A percentile compares a stretch with the other conserved stretches of the same genome.
phyloP scores from a whole-genome alignment of 37 sponge, comb jelly and placozoan genomes.

The Diacarnus erythraeanus region DNA sequence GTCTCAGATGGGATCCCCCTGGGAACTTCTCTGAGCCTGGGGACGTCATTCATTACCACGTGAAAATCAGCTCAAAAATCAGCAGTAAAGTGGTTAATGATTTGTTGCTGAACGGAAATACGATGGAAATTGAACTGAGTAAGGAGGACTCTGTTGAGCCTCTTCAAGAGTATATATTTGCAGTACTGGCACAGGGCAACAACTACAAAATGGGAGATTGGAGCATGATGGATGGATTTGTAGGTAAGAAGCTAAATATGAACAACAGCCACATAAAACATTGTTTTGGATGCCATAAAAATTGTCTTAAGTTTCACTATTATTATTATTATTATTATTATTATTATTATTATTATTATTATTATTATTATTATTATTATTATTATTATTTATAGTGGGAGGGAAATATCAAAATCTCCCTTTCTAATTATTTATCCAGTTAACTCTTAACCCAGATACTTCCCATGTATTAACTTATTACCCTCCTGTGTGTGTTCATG shows the following conservation, averaged over 20 bases:
- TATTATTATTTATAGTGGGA: not conserved
- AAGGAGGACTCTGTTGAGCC: not conserved
- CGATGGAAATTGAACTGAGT: not conserved
- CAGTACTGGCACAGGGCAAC: not conserved
- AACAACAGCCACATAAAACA: no score
- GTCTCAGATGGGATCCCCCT: constrained; percentile 19
- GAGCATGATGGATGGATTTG: not conserved
- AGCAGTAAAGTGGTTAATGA: not conserved
- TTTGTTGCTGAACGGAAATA: not conserved
- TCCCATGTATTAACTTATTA: no score
- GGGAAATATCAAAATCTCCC: no score
- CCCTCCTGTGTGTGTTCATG: not conserved
- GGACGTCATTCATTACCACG: not conserved
- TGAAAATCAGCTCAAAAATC: not conserved
- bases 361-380: not conserved
- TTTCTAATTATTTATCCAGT: no score
- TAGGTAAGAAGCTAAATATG: constrained; percentile 11
- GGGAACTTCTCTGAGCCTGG: not conserved
- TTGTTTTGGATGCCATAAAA: no score
- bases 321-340: no score
- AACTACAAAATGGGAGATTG: not conserved
- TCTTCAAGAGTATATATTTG: not conserved
- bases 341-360: not conserved
- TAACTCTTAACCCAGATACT: no score
- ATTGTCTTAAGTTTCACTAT: no score